Percentiles rank a stretch among this genome's conserved stretches.
Conservation (phyloP, 2,797 vertebrate genomes). For the Sorex maritimensis region DNA sequence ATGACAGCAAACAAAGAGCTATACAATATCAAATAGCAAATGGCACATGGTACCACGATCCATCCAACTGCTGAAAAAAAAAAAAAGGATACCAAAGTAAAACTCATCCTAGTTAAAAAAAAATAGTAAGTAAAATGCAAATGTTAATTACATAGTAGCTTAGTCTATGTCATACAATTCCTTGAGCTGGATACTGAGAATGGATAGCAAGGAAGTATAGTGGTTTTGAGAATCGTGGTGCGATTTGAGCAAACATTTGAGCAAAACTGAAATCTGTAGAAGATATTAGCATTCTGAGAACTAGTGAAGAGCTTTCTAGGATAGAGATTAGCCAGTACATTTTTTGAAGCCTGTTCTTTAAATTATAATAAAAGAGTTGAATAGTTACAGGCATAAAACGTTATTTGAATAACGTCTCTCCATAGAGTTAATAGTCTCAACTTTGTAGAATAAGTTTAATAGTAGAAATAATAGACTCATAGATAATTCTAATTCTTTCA, state of each 20-base stretch:
- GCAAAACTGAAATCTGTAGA: background rate
- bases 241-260: background rate
- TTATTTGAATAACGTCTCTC: background rate
- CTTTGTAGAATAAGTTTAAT: background rate
- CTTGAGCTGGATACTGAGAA: background rate
- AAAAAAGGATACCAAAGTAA: background rate
- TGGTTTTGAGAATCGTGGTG: background rate
- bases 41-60: background rate
- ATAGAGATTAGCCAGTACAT: conserved; percentile 18
- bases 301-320: background rate
- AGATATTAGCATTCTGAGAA: background rate
- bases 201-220: background rate
- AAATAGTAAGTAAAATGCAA: conserved; percentile 31
- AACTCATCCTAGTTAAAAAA: background rate
- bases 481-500: background rate
- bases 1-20: background rate
- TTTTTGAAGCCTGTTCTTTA: too few relatives aligned
- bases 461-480: too few relatives aligned
- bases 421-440: conserved; percentile 22
- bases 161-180: background rate
- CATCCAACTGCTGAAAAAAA: conserved; percentile 3
- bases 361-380: too few relatives aligned
- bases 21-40: conserved; percentile 33
- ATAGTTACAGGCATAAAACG: too few relatives aligned
- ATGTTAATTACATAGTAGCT: background rate